Evolutionary conservation across 1,140 invertebrate species (phyloP).

Genomic region (Rhopalosiphum padi): DNA sequence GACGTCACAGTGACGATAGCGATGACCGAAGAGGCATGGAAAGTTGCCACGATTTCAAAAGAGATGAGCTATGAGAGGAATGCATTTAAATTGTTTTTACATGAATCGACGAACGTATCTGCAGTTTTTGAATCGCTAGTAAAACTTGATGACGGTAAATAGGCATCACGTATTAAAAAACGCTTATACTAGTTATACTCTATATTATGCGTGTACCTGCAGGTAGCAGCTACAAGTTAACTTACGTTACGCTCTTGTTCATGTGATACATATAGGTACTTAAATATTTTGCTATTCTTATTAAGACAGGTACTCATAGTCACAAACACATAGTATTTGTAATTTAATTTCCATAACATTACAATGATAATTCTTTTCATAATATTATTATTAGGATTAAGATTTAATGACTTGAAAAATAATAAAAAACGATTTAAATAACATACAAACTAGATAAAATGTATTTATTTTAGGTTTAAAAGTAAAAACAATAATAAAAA

Average conservation of each 20-base stretch:
- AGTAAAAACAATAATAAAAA: background rate
- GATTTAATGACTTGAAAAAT: no score
- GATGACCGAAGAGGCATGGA: background rate
- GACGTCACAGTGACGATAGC: background rate
- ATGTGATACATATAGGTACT: background rate
- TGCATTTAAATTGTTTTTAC: background rate
- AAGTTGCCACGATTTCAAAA: background rate
- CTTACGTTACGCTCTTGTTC: background rate
- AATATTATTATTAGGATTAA: no score
- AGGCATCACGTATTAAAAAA: background rate
- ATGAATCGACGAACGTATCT: background rate
- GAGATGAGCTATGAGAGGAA: conserved; percentile 1
- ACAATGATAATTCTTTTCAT: no score
- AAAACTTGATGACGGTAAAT: background rate
- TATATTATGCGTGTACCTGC: no score
- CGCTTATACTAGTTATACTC: no score
- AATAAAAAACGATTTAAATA: no score
- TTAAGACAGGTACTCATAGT: background rate
- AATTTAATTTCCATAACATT: no score
- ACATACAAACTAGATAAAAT: background rate
- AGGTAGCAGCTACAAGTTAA: background rate
- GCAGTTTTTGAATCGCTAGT: background rate
- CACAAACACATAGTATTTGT: no score
- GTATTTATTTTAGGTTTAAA: background rate
- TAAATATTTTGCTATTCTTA: background rate